Conservation (phyloP, 1,140 invertebrate genomes). For the Drosophila eugracilis region DNA sequence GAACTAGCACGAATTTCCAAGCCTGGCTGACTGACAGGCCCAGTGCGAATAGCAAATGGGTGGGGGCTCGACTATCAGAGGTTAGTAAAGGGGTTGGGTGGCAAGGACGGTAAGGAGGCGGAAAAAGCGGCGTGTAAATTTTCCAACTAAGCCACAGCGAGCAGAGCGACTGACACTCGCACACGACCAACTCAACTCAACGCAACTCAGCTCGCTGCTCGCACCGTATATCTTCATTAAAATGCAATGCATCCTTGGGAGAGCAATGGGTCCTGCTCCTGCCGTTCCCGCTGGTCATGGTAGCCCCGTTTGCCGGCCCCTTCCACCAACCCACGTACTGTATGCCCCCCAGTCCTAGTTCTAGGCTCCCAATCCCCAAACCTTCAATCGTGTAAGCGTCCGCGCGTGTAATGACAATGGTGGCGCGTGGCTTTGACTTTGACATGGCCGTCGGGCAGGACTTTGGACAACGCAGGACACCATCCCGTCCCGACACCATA, state of each 20-base stretch:
- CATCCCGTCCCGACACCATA: constrained; percentile 30
- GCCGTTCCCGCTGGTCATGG: constrained; percentile 29
- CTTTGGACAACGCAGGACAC: constrained; percentile 15
- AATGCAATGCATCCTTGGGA: constrained; percentile 76
- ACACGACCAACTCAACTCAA: constrained; percentile 22
- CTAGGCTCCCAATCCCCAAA: constrained; percentile 44
- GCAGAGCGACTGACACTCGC: constrained; percentile 44
- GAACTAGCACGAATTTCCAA: constrained; percentile 21
- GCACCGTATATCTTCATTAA: constrained; percentile 76
- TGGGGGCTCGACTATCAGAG: background rate
- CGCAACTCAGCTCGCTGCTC: constrained; percentile 30
- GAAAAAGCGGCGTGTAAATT: constrained; percentile 48
- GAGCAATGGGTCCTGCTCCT: constrained; percentile 7
- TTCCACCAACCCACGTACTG: no score
- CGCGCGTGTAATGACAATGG: constrained; percentile 81
- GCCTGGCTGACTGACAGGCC: constrained; percentile 35
- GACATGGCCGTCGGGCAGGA: constrained; percentile 62
- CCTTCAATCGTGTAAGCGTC: constrained; percentile 71
- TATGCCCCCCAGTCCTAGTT: background rate
- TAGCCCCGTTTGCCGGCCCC: background rate
- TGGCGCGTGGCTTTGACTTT: constrained; percentile 79
- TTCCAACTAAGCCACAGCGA: constrained; percentile 67
- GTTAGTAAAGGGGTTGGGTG: background rate
- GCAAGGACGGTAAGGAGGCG: constrained; percentile 6
- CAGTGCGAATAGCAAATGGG: constrained; percentile 12